These are phyloP conservation scores for Drosophila kanekoi DNA, from an alignment of 2,888 invertebrate species.

Conservation along the genomic window DNA sequence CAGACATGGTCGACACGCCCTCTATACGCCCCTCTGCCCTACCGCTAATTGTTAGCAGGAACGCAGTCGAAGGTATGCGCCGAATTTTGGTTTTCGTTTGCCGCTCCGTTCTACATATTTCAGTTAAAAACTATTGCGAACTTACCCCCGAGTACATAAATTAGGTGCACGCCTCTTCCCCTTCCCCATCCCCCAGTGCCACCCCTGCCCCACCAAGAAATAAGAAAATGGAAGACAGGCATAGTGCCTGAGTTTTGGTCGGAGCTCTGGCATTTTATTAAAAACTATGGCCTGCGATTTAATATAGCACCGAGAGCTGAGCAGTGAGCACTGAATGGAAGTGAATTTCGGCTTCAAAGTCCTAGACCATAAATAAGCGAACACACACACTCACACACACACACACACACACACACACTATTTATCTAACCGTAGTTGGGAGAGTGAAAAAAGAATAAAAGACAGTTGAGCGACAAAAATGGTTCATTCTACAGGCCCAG, in stretches of 20 bases:
- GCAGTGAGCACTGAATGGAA: slow-evolving; percentile 20
- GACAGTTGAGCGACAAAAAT: slow-evolving; percentile 55
- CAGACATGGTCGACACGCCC: slow-evolving; percentile 39
- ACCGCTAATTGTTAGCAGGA: slow-evolving; percentile 8
- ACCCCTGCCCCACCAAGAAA: not conserved
- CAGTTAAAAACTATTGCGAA: slow-evolving; percentile 78
- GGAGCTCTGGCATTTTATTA: slow-evolving; percentile 72
- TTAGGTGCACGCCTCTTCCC: slow-evolving; percentile 43
- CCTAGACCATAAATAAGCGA: slow-evolving; percentile 9
- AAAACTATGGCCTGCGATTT: slow-evolving; percentile 77
- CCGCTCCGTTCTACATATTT: slow-evolving; percentile 57
- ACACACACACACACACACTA: slow-evolving; percentile 28
- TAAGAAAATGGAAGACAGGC: slow-evolving; percentile 19
- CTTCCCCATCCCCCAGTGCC: too few relatives aligned
- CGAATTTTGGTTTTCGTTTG: slow-evolving; percentile 37
- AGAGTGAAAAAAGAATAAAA: slow-evolving; percentile 22
- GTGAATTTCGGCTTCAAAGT: slow-evolving; percentile 14
- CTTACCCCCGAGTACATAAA: slow-evolving; percentile 75
- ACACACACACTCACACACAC: slow-evolving; percentile 34
- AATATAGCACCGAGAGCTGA: slow-evolving; percentile 59
- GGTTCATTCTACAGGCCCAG: slow-evolving; percentile 9
- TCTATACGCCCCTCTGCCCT: not conserved
- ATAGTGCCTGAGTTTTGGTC: slow-evolving; percentile 13
- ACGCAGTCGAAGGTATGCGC: slow-evolving; percentile 40
- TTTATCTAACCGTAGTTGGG: slow-evolving; percentile 40